Base-by-base conservation (phyloP, 2,113 vertebrate genomes). In the Etheostoma cragini region DNA sequence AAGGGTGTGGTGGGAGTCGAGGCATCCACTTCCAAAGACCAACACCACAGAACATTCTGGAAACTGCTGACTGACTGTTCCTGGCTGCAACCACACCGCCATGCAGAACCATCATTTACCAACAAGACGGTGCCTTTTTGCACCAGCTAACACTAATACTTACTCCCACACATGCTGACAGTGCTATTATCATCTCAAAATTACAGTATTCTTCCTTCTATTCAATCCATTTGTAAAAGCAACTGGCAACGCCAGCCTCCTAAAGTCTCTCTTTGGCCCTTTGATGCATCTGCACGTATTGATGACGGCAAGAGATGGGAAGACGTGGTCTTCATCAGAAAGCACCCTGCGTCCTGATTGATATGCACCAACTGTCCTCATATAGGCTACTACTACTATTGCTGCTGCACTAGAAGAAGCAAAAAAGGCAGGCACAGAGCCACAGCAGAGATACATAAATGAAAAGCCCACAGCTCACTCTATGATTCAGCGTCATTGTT, bases 281-380 rank as follows among this genome's bases (percentile, higher is more conserved):
- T 38, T 17, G 53, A 73, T 85, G 67, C 67, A 72, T 82, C 69
- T 79, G 68, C 79, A 72, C 47, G 6, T 22, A 56, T 58, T 8
- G 42, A 62, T 26, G 17, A 62, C 60, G 67, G 70, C 17, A 56
- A 67, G 24, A 64, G 87, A 79, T 49, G 46, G 30, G 66, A 16
- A 19, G 47, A 89, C 33, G 76, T 81, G 76, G 72, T 84, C 53
- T 57, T 84, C 65, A 74, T 91, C 76, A 72, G 76, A 83, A 83
- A 83, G 62, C 81, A 46, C 56, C 63, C 77, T 38, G 63, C 3
- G 17, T 61, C 64, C 72, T 89, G 89, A 92, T 94, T 94, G 90
- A 93, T 90, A 93, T 94, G 90, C 92, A 90, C 85, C 82, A 65
- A 83, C 84, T 82, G 87, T 93, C 88, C 74, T 89, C 80, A 83